These are phyloP conservation scores for Athalia cordata DNA, from an alignment of 2,888 invertebrate species.

Conservation along the genomic window DNA sequence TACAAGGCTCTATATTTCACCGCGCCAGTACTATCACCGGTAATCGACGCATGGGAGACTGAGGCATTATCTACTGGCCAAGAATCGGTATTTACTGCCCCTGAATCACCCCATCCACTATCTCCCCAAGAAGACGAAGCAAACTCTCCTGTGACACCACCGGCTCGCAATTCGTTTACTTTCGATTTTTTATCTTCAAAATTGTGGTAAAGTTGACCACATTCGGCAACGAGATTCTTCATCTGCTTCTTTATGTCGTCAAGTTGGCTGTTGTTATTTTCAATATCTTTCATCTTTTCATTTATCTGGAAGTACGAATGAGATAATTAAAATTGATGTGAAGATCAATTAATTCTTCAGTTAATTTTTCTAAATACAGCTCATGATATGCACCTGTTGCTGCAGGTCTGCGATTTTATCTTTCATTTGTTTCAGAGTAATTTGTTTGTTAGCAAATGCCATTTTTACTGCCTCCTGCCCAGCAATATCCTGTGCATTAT, in stretches of 20 bases:
- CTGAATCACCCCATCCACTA: constrained; percentile 76
- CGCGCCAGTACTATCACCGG: constrained; percentile 73
- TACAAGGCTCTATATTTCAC: constrained; percentile 92
- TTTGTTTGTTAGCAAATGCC: constrained; percentile 82
- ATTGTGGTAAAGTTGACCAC: constrained; percentile 79
- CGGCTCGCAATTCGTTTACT: constrained; percentile 77
- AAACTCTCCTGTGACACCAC: constrained; percentile 73
- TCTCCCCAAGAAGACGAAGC: constrained; percentile 79
- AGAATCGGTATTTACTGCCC: constrained; percentile 65
- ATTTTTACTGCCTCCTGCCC: constrained; percentile 78
- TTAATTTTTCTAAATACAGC: neutral
- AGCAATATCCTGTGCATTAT: constrained; percentile 73
- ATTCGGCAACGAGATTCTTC: constrained; percentile 81
- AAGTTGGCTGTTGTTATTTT: constrained; percentile 86
- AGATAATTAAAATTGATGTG: constrained; percentile 21
- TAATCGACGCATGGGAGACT: constrained; percentile 64
- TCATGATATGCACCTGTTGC: constrained; percentile 73
- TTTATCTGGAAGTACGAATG: constrained; percentile 77
- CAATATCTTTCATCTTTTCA: constrained; percentile 86
- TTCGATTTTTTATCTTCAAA: constrained; percentile 81
- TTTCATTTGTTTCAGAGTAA: constrained; percentile 81
- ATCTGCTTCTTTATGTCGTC: constrained; percentile 84
- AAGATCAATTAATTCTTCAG: constrained; percentile 41
- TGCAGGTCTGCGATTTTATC: constrained; percentile 85
- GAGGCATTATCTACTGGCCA: constrained; percentile 62